Percentiles rank a stretch among this genome's conserved stretches.
Conservation (phyloP, 2,113 vertebrate species). For the Trematocara unimaculatum region DNA sequence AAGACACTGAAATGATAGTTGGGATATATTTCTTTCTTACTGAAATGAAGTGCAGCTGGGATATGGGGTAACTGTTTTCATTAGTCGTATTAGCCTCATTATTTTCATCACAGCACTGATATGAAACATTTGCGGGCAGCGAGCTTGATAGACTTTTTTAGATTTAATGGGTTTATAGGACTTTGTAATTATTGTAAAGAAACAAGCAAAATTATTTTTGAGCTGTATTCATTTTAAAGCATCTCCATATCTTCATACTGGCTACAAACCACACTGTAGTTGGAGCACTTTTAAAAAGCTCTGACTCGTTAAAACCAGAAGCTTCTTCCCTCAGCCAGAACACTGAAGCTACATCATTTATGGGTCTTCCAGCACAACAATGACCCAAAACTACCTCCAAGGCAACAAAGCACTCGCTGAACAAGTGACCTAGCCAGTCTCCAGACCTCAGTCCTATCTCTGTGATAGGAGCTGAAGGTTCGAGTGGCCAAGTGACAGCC, state of each 20-base stretch:
- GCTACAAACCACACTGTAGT: neutral
- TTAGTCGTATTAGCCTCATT: neutral
- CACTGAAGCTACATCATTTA: neutral
- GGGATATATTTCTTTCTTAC: neutral
- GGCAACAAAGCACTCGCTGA: neutral
- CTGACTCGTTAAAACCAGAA: neutral
- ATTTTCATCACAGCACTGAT: neutral
- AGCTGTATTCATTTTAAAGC: neutral
- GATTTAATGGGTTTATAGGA: neutral
- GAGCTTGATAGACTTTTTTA: neutral
- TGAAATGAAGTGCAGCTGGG: neutral
- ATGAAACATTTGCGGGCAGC: neutral
- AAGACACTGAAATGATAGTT: neutral
- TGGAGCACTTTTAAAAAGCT: neutral
- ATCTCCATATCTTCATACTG: neutral
- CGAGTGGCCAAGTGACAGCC: fast-evolving
- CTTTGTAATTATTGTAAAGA: neutral
- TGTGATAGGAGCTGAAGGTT: neutral
- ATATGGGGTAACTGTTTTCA: neutral
- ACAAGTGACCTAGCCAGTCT: neutral
- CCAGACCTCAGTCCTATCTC: neutral
- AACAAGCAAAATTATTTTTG: neutral
- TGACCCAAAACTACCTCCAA: neutral
- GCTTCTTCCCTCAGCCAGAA: neutral
- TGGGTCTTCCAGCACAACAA: neutral